Evolutionary conservation across 64 coral and sea anemone species (phyloP).

Genomic region (Catalaphyllia jardinei): DNA sequence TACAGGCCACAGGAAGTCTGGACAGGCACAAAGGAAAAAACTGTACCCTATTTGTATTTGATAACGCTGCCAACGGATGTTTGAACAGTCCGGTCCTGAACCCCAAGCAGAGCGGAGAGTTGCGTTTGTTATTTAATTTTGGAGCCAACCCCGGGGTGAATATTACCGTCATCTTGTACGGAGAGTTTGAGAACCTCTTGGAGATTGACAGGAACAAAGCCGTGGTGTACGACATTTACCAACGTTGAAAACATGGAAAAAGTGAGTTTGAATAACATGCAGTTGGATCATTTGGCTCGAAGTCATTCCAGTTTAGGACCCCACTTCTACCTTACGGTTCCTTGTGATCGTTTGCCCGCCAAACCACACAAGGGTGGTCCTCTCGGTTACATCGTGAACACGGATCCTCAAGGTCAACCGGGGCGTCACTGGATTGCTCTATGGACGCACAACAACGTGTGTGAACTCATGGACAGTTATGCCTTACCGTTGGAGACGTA

Average conservation of each 20-base stretch:
- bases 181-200: conserved; percentile 29
- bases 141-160: no score
- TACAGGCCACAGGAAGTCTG: conserved; percentile 24
- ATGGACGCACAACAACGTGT: conserved; percentile 14
- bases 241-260: background rate
- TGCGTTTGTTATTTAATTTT: no score
- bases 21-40: background rate
- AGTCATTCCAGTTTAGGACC: background rate
- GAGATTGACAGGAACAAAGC: background rate
- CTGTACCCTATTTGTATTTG: conserved; percentile 12
- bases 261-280: background rate
- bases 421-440: conserved; percentile 22
- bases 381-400: conserved; percentile 40
- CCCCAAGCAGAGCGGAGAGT: no score
- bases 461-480: conserved; percentile 48
- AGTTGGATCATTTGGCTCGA: background rate
- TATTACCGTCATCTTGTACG: conserved; percentile 7
- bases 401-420: background rate
- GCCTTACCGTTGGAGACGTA: no score
- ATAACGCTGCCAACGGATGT: no score
- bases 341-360: background rate
- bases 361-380: background rate
- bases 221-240: background rate
- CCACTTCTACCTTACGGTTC: background rate
- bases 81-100: no score